Base-by-base conservation (phyloP, 1,140 invertebrate species). In the Sipha flava region DNA sequence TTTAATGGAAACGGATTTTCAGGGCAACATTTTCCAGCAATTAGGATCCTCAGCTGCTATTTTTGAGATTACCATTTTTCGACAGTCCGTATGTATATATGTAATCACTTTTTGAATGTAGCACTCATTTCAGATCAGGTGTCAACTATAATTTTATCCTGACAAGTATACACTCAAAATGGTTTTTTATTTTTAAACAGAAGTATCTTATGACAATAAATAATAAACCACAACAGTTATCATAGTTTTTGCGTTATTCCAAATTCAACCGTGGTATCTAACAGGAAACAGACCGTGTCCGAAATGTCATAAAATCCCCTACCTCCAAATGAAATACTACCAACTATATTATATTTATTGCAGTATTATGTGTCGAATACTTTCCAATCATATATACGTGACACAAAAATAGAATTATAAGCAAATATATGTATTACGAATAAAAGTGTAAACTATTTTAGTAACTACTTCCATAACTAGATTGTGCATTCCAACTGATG, bases 1-100 rank as follows among this genome's bases (percentile, higher is more conserved):
- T 73, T 73, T 52, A 34, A 73, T 52, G 29, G 26, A 34, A 49
- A 31, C 29, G 70, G 70, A 52, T 73, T 73, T 73, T 73, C 70
- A 26, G 3, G 5, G 37, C 43, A 70, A 26, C 66, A 23, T n/a
- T 70, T n/a, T 18, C 16, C 26, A 23, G 40, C 37, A 70, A 70
- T 70, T 70, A 70, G 21, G 23, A 3, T 21, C 14, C 16, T 31
- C 43, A 3, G 43, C 43, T 12, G 31, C 31, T 47, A 21, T 52
- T 47, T 70, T 70, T 26, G 43, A 68, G 16, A 31, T 68, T 68
- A 26, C 29, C 7, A 18, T 31, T 31, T 18, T 6, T n/a, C 26
- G 26, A 16, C 57, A 1, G 18, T n/a, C 6, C n/a, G 6, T n/a
- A 49, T 52, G n/a, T n/a, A n/a, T n/a, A n/a, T n/a, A n/a, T n/a